Base-by-base conservation (phyloP, 2,113 vertebrate genomes). In the Haplotaxodon microlepis region DNA sequence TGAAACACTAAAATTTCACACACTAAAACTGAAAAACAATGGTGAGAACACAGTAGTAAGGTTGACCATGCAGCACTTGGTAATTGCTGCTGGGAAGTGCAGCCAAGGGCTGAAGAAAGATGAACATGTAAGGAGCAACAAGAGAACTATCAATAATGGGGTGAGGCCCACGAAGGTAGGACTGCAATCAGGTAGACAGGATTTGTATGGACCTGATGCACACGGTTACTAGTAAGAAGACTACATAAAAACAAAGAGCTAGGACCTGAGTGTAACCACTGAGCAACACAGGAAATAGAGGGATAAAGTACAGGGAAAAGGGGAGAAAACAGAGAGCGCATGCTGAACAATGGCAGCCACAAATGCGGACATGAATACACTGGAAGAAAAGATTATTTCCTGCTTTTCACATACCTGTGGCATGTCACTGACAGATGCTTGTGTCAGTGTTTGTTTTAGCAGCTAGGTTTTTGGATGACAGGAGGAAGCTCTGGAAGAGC, bases 361-460 rank as follows among this genome's bases (percentile, higher is more conserved):
- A 51, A 51, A 51, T 51, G 12, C 73, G 47, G 3, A 24, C 11
- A 10, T 38, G 31, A 50, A 45, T 27, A 73, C 19, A 81, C 21
- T 69, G 38, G 21, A 56, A 79, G 45, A 84, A 78, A 73, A 61
- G 34, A 93, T 92, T 31, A 92, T 92, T 94, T 96, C 92, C 94
- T 95, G 90, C 84, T 87, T 89, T 88, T 84, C 82, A 84, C 63
- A 84, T 94, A 95, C 89, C 88, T 91, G 81, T 83, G 84, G 82
- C 84, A 82, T 89, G 86, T 89, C 82, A 57, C 89, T 94, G 93
- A 95, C 93, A 92, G 94, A 96, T 92, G 88, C 92, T 95, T 79
- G 79, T 91, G 85, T 91, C 86, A 87, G 21, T 89, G 95, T 96
- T 96, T 96, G 94, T 96, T 95, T 96, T 94, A 93, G 86, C 86